phyloP scores from a whole-genome alignment of 2,797 vertebrate species.

The Pitangus sulphuratus region DNA sequence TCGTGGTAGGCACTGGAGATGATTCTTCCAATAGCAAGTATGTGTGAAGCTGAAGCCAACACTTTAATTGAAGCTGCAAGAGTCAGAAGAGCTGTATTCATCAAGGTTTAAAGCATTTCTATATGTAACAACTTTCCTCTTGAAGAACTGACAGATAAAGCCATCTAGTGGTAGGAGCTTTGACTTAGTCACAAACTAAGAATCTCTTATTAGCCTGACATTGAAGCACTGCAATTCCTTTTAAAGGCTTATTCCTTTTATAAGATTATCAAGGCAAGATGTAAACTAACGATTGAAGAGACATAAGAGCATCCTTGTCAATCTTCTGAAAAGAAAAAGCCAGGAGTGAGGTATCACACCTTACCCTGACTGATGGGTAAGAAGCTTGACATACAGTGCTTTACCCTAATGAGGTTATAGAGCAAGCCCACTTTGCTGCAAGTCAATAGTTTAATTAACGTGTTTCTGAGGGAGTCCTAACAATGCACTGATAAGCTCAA shows the following conservation, averaged over 20 bases:
- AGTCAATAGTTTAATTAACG: constrained; percentile 9
- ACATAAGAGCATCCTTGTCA: background rate
- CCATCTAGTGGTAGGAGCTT: constrained; percentile 40
- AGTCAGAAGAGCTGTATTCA: background rate
- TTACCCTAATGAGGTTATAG: background rate
- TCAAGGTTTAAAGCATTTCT: background rate
- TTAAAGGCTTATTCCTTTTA: background rate
- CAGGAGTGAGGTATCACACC: background rate
- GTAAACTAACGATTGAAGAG: background rate
- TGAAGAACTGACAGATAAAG: constrained; percentile 6
- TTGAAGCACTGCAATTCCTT: background rate
- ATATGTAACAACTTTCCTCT: background rate
- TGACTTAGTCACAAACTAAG: background rate
- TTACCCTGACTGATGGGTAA: background rate
- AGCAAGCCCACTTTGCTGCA: background rate
- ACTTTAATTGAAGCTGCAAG: background rate
- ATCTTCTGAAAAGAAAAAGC: background rate
- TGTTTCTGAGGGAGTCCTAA: background rate
- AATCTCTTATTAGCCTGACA: background rate
- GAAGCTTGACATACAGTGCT: background rate
- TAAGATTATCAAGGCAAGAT: background rate
- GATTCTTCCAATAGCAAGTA: background rate
- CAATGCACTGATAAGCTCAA: background rate
- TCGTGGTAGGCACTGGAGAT: background rate
- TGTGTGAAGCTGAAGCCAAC: background rate